Percentiles rank a stretch among this genome's conserved stretches.
phyloP scores from a whole-genome alignment of 2,888 invertebrate species.

The Brenthis ino region DNA sequence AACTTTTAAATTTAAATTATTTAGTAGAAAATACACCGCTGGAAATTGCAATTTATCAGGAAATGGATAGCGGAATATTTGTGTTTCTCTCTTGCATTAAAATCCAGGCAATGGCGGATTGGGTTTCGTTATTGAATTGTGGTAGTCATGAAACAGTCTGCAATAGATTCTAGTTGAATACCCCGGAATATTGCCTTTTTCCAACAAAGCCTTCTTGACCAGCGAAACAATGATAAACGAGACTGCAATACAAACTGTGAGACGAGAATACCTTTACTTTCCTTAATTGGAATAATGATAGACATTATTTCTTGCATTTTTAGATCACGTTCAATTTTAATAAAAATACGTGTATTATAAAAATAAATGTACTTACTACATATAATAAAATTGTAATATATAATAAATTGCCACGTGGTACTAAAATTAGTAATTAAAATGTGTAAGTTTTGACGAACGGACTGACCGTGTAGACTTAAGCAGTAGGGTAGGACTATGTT shows the following conservation, averaged over 20 bases:
- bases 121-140: conserved; percentile 66
- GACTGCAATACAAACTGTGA: conserved; percentile 30
- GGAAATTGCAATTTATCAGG: neutral
- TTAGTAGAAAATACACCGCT: too few species aligned
- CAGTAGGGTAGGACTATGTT: too few species aligned
- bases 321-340: too few species aligned
- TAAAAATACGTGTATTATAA: too few species aligned
- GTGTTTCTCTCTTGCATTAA: conserved; percentile 26
- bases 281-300: neutral
- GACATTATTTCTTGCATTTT: neutral
- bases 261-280: neutral
- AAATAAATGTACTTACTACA: too few species aligned
- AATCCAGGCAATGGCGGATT: conserved; percentile 26
- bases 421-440: too few species aligned
- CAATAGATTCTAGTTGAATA: conserved; percentile 51
- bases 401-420: too few species aligned
- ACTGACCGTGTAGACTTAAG: too few species aligned
- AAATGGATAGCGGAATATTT: neutral
- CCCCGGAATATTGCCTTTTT: conserved; percentile 61
- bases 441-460: too few species aligned
- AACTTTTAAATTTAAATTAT: too few species aligned
- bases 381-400: too few species aligned
- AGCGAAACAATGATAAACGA: conserved; percentile 44
- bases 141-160: conserved; percentile 57
- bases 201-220: conserved; percentile 46